Conservation (phyloP, 1,140 invertebrate species). For the Steinernema feltiae region DNA sequence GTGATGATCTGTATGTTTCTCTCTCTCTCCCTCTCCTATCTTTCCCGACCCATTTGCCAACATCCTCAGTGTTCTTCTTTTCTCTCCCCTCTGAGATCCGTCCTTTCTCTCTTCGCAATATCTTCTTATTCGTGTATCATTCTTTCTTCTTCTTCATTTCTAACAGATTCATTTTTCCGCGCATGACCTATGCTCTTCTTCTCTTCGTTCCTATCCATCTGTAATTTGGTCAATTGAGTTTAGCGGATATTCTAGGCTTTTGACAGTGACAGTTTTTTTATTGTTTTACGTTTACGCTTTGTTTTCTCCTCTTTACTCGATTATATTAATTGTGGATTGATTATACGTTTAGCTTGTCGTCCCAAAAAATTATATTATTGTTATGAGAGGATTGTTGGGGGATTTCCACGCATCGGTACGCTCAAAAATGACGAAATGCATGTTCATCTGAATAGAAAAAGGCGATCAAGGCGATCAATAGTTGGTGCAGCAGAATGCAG, state of each 20-base stretch:
- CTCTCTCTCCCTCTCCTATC: not conserved
- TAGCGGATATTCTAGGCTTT: not conserved
- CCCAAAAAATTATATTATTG: not conserved
- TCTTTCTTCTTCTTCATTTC: not conserved
- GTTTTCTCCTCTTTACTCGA: not conserved
- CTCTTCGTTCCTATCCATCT: not conserved
- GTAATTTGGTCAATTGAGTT: not conserved
- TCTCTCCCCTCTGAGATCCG: too few relatives aligned
- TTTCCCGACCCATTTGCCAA: not conserved
- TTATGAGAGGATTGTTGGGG: not conserved
- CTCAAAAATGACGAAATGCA: too few relatives aligned
- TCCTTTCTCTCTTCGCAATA: not conserved
- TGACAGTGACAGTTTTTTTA: not conserved
- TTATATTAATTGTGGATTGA: not conserved
- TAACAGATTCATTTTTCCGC: not conserved
- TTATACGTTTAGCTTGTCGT: not conserved
- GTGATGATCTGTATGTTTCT: not conserved
- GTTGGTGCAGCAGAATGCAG: too few relatives aligned
- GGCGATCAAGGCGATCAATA: too few relatives aligned
- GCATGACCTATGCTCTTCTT: not conserved
- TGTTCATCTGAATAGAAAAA: too few relatives aligned
- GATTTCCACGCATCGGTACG: too few relatives aligned
- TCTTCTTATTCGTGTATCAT: not conserved
- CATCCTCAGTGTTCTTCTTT: too few relatives aligned
- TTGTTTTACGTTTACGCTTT: not conserved